Evolutionary conservation across 2,797 vertebrate species (phyloP), one percentile per base, ranked within the genome.

Genomic region (Anableps anableps): DNA sequence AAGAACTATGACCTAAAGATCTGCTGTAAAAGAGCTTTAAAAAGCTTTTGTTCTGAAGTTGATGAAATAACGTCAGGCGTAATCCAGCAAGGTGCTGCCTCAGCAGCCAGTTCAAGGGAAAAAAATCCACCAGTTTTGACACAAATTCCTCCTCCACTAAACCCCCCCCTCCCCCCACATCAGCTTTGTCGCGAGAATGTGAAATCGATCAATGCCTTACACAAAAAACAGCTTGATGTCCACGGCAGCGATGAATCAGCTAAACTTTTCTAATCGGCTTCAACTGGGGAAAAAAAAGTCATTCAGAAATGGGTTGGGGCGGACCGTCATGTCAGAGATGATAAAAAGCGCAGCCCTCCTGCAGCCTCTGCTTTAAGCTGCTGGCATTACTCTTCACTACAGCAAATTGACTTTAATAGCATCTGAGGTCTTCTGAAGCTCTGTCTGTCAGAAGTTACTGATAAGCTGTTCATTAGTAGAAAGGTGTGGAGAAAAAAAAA

Each of bases 211-310:
- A 90, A 88, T 78, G 85, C 62, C 78, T 83, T 74, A 79, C 81
- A 77, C 70, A 68, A 71, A 58, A 83, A 85, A 48, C 5, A 3
- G 13, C 74, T 53, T 1, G 31, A 87, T 51, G 83, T 62, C 80
- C 68, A 76, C 66, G 72, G 71, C 86, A 80, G 83, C 84, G 83
- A 89, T 88, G 78, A 86, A 91, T 92, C 89, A 86, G 89, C 88
- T 68, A 62, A 89, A 91, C 51, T 66, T 68, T 79, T 50, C 60
- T 83, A 80, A 89, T 85, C 53, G 38, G 78, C 81, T 87, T 83
- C 60, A 86, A 80, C 74, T 83, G 48, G 70, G 75, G 70, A 73
- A 60, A 62, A 83, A 81, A 71, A 86, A 87, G 87, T 79, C 82
- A 77, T 80, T 86, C 62, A 85, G 85, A 82, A 82, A 80, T 79